Evolutionary conservation across 2,113 vertebrate genomes (phyloP).

Genomic region (Hydrochoerus hydrochaeris): DNA sequence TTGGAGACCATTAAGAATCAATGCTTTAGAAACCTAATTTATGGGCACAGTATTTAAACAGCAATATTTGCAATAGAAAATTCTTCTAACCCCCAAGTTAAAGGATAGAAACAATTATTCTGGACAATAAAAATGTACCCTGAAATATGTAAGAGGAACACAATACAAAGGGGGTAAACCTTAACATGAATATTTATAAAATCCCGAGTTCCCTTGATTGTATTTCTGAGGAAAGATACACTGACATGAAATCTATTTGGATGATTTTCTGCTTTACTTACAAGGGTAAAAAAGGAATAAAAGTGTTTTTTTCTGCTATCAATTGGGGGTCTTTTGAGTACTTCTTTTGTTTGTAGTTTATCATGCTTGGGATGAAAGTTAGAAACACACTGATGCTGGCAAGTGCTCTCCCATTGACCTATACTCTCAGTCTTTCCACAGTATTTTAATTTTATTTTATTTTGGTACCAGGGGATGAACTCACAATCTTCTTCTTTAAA

Average conservation of each 20-base stretch:
- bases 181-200: constrained; percentile 66
- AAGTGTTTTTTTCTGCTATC: not conserved
- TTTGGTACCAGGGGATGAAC: no score
- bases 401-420: not conserved
- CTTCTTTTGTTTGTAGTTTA: not conserved
- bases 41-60: constrained; percentile 37
- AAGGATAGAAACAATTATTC: constrained; percentile 40
- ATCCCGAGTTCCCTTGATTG: constrained; percentile 22
- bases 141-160: constrained; percentile 65
- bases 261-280: constrained; percentile 52
- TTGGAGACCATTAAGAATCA: constrained; percentile 64
- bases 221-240: constrained; percentile 34
- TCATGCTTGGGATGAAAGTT: not conserved
- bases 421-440: not conserved
- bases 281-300: constrained; percentile 6
- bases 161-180: constrained; percentile 20
- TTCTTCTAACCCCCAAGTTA: constrained; percentile 48
- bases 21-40: constrained; percentile 67
- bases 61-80: constrained; percentile 58
- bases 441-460: no score
- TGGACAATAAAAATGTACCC: constrained; percentile 61
- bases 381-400: not conserved
- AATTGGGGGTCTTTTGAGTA: not conserved
- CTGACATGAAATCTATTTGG: constrained; percentile 35
- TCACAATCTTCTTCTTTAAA: no score